Base-by-base conservation (phyloP, 2,888 invertebrate genomes). In the Agapetus fuscipes region DNA sequence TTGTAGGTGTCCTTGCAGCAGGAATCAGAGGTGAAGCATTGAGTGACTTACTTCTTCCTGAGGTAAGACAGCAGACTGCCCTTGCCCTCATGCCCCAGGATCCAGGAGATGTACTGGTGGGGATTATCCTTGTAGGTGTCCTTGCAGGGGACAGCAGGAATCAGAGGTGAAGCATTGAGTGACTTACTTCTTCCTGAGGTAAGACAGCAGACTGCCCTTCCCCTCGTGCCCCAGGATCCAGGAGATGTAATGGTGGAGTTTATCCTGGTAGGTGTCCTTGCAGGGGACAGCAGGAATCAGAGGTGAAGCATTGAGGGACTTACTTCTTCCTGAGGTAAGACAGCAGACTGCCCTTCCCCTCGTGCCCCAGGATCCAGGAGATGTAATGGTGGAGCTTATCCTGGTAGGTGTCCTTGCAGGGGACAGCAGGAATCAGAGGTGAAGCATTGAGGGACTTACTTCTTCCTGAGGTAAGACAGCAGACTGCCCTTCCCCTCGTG, bases 151-250 rank as follows among this genome's bases (percentile, higher is more conserved):
- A n/a, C n/a, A n/a, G n/a, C n/a, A n/a, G n/a, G n/a, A n/a, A n/a
- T n/a, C n/a, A n/a, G n/a, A n/a, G n/a, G n/a, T n/a, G n/a, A n/a
- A n/a, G n/a, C n/a, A n/a, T n/a, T n/a, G n/a, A n/a, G n/a, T n/a
- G n/a, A n/a, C 63, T 60, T 56, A 79, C 78, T 78, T 83, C 53
- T 79, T 78, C 40, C 81, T 73, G 14, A 90, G 63, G 55, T 80
- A 85, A 0, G 83, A 80, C 2, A 85, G 72, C n/a, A 90, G 62
- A 49, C 87, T 87, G 38, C 87, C 88, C 52, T 76, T 2, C n/a
- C 91, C 91, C 59, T 94, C 90, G 58, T 91, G 83, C 0, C 86
- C 88, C 3, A 93, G 61, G n/a, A 93, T 58, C 59, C 78, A 79
- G 0, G 83, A 78, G 3, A 93, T 61, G 54, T 86, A 86, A 49